Percentiles rank a stretch among this genome's conserved stretches.
Evolutionary conservation across 2,113 vertebrate species (phyloP).

Genomic region (Ginglymostoma cirratum): DNA sequence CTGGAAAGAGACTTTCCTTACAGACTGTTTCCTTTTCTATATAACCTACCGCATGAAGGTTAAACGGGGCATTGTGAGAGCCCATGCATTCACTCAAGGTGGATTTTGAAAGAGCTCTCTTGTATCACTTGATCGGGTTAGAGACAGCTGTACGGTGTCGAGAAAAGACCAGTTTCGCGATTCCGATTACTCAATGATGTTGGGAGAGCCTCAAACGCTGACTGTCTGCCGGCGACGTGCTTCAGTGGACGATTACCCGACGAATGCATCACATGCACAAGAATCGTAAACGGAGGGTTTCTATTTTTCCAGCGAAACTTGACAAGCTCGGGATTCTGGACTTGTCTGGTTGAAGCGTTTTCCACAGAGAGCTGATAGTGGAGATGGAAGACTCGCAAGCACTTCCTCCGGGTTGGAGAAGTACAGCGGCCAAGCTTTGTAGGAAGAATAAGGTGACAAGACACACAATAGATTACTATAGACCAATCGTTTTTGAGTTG

Average conservation of each 20-base stretch:
- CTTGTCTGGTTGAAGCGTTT: neutral
- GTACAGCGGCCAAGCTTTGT: neutral
- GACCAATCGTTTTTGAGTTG: neutral
- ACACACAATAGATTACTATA: neutral
- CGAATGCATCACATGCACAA: neutral
- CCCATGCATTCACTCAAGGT: neutral
- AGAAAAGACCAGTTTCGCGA: neutral
- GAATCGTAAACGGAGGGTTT: neutral
- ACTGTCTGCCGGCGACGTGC: neutral
- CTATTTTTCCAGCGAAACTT: conserved; percentile 21
- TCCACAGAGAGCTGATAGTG: neutral
- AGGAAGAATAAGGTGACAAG: conserved; percentile 21
- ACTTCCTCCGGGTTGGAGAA: neutral
- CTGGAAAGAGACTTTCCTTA: neutral
- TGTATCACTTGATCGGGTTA: neutral
- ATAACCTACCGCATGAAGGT: neutral
- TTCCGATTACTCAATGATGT: neutral
- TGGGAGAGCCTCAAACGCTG: neutral
- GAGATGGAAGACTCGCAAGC: conserved; percentile 27
- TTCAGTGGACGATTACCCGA: neutral
- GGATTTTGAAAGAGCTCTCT: neutral
- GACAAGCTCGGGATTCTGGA: neutral
- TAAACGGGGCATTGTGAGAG: neutral
- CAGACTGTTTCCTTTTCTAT: neutral
- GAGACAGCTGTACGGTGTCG: neutral